These are phyloP conservation scores for Drosophila suzukii DNA, from an alignment of 1,140 invertebrate species.

Conservation along the genomic window DNA sequence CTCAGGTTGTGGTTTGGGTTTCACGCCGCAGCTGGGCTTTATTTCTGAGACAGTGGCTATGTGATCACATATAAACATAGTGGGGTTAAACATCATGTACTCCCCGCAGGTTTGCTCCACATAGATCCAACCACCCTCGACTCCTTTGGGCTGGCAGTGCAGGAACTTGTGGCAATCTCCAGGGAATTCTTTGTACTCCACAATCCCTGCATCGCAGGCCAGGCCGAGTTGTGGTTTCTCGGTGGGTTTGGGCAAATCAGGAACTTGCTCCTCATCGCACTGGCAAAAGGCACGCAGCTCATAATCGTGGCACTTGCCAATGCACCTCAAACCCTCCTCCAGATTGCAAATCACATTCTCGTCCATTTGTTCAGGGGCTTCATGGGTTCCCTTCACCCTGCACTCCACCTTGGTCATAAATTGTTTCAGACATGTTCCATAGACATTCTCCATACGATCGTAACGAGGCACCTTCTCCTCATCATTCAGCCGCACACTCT, in stretches of 20 bases:
- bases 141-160: constrained; percentile 85
- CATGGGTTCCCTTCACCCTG: constrained; percentile 87
- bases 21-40: constrained; percentile 86
- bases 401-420: constrained; percentile 91
- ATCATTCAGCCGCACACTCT: constrained; percentile 74
- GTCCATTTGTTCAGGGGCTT: constrained; percentile 88
- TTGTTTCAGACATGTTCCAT: constrained; percentile 73
- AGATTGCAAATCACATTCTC: constrained; percentile 91
- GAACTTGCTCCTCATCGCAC: constrained; percentile 85
- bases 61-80: constrained; percentile 87
- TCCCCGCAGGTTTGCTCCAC: constrained; percentile 87
- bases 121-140: constrained; percentile 67
- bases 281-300: constrained; percentile 90
- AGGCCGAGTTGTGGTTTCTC: constrained; percentile 60
- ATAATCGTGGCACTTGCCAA: constrained; percentile 88
- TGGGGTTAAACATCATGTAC: constrained; percentile 87
- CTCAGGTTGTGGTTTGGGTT: constrained; percentile 18
- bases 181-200: constrained; percentile 84
- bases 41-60: constrained; percentile 86
- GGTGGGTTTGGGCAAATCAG: constrained; percentile 32
- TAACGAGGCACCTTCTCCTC: constrained; percentile 78
- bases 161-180: constrained; percentile 87
- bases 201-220: constrained; percentile 57
- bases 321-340: constrained; percentile 89
- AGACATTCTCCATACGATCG: constrained; percentile 70